Percentiles rank a stretch among this genome's conserved stretches.
Evolutionary conservation across 2,797 vertebrate species (phyloP).

Genomic region (Bovichtus diacanthus): DNA sequence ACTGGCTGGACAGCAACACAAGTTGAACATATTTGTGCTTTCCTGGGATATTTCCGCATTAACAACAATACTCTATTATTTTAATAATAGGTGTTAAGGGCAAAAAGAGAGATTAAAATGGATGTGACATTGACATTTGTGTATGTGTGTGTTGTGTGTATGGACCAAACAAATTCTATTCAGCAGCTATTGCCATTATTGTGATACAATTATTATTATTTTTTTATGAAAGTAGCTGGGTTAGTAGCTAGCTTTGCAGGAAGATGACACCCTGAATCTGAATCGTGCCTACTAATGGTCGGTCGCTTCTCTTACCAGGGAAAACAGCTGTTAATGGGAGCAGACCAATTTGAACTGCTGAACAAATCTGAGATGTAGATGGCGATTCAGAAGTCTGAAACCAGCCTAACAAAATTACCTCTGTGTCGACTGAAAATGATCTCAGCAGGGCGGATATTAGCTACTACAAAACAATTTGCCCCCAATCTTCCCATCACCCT

Average conservation of each 20-base stretch:
- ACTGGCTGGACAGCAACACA: background rate
- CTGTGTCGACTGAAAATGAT: background rate
- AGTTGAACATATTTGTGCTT: constrained; percentile 15
- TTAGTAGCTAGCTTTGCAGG: background rate
- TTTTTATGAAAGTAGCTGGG: too few relatives aligned
- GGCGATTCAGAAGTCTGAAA: background rate
- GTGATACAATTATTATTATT: background rate
- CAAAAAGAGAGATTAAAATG: background rate
- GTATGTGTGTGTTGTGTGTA: too few relatives aligned
- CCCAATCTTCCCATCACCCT: background rate
- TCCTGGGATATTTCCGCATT: background rate
- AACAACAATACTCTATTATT: background rate
- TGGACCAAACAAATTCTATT: too few relatives aligned
- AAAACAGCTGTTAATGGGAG: background rate
- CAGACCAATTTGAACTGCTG: background rate
- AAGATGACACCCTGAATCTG: background rate
- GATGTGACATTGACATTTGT: too few relatives aligned
- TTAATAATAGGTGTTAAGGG: background rate
- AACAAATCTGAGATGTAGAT: background rate
- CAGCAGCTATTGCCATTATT: background rate
- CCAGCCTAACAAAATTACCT: background rate
- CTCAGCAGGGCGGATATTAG: background rate
- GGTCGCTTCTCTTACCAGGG: background rate
- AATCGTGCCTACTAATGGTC: background rate
- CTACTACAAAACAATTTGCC: background rate